phyloP scores from a whole-genome alignment of 1,140 invertebrate genomes.

The Lysiphlebus fabarum region DNA sequence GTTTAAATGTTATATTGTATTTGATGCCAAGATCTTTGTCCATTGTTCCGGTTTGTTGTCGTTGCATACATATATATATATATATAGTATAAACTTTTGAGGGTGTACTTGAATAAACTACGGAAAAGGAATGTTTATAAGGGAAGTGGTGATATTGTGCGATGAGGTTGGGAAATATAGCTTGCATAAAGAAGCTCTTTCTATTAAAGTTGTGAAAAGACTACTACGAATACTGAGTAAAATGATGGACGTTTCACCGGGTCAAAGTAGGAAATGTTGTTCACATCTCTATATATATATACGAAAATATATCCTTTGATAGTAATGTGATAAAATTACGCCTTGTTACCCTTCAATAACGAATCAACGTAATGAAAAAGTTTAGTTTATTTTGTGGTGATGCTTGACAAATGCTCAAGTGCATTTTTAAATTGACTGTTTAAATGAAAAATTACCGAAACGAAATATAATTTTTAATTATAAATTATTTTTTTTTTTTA shows the following conservation, averaged over 20 bases:
- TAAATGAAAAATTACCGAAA: too few relatives aligned
- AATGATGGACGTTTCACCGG: conserved; percentile 17
- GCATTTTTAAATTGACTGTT: too few relatives aligned
- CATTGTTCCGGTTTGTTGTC: conserved; percentile 18
- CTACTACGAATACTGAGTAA: neutral
- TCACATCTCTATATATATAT: conserved; percentile 18
- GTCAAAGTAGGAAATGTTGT: conserved; percentile 26
- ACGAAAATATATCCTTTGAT: conserved; percentile 20
- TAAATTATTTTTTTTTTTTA: too few relatives aligned
- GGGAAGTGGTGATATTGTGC: conserved; percentile 3
- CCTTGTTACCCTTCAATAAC: conserved; percentile 25
- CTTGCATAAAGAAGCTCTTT: conserved; percentile 13
- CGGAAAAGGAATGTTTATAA: neutral
- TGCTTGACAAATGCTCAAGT: neutral
- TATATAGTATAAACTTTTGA: neutral
- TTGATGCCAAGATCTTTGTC: conserved; percentile 7
- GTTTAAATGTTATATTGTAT: conserved; percentile 16
- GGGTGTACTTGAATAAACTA: neutral
- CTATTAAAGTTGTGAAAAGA: conserved; percentile 25
- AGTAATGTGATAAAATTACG: conserved; percentile 23
- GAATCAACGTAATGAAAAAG: conserved; percentile 13
- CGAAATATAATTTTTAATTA: too few relatives aligned
- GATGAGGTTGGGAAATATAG: conserved; percentile 8
- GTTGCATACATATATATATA: conserved; percentile 7
- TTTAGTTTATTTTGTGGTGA: neutral